Conservation (phyloP, 2,113 vertebrate genomes). For the Sander vitreus region DNA sequence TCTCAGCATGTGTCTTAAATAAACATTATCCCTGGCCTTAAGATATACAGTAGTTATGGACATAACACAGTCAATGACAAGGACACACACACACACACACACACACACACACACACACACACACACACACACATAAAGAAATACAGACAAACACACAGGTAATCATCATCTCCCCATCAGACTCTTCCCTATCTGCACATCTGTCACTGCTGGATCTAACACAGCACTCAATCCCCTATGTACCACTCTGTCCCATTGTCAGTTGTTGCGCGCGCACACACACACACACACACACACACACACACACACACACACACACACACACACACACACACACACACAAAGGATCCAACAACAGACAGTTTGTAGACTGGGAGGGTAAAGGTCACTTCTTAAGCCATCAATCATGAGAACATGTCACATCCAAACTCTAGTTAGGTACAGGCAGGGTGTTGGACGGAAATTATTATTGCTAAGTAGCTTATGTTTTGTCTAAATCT, state of each 20-base stretch:
- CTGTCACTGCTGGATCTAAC: constrained; percentile 70
- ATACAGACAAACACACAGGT: constrained; percentile 8
- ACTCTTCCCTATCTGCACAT: constrained; percentile 60
- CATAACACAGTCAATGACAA: not conserved
- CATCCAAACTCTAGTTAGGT: constrained; percentile 13
- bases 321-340: constrained; percentile 24
- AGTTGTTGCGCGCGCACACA: constrained; percentile 12
- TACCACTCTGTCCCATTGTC: constrained; percentile 51
- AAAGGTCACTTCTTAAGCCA: constrained; percentile 56
- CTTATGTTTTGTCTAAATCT: constrained; percentile 36
- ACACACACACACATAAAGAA: not conserved
- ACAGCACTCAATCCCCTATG: constrained; percentile 55
- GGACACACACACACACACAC: not conserved
- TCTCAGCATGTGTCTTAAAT: not conserved
- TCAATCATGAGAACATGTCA: constrained; percentile 35
- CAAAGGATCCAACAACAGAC: constrained; percentile 33
- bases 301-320: constrained; percentile 17
- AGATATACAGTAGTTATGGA: constrained; percentile 5
- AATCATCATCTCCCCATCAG: constrained; percentile 39
- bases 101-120: constrained; percentile 12
- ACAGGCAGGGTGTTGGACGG: not conserved
- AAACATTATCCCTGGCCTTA: not conserved
- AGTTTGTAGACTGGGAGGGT: constrained; percentile 1
- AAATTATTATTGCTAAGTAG: constrained; percentile 32
- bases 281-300: not conserved